Base-by-base conservation (phyloP, 2,888 invertebrate species). In the Harpalus rufipes region DNA sequence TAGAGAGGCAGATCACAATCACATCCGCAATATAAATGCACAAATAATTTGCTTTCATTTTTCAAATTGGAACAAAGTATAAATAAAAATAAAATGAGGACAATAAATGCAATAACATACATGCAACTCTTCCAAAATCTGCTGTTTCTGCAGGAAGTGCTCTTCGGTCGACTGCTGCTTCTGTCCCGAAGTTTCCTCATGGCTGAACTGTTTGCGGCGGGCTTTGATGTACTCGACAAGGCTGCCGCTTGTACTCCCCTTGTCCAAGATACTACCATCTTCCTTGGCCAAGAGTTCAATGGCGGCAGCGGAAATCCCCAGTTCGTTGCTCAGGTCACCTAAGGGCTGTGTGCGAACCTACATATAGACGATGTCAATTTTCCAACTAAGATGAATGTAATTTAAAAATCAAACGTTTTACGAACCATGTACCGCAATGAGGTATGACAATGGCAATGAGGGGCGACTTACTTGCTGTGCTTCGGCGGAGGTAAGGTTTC, bases 61-160 rank as follows among this genome's bases (percentile, higher is more conserved):
- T 32, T 32, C 32, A 32, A 3, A 32, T 32, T 32, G 1, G 6
- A 32, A 32, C 32, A 32, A 32, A 21, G 21, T 21, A 21, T 21
- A 21, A 21, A 21, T 21, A 21, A 32, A 32, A 32, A 14, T 14
- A 76, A 18, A 0, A 76, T 25, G 7, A 8, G 18, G 12, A 6
- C n/a, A n/a, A 39, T 39, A 12, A 32, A 41, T 58, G 61, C 25
- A 32, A 14, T 63, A 18, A 74, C 41, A 87, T 88, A 91, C 91
- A 86, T 93, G 92, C 86, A 94, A 90, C 89, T 95, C 95, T 88
- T 95, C 95, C 44, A 95, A 92, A 88, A 95, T 95, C 89, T 94
- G 94, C 90, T 95, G 94, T 88, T 95, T 94, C 87, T 94, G 93
- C 81, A 94, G 91, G 86, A 94, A 93, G 88, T 95, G 94, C 87